Percentiles rank a stretch among this genome's conserved stretches.
These are phyloP conservation scores for Machimus atricapillus DNA, from an alignment of 2,888 invertebrate genomes.

Conservation along the genomic window DNA sequence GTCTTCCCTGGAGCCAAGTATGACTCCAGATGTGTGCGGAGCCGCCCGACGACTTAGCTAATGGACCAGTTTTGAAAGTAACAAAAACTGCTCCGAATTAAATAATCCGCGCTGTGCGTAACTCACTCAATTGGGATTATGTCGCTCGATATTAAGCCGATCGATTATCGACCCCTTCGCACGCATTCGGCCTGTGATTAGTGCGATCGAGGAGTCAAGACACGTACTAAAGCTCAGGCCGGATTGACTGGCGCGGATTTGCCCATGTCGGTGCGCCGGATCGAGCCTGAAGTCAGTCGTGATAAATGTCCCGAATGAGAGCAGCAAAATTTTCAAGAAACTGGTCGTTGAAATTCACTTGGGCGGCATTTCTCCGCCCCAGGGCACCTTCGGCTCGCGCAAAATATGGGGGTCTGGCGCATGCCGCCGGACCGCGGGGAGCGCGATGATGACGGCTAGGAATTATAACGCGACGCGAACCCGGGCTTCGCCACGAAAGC, in stretches of 20 bases:
- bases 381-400: not conserved
- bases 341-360: slow-evolving; percentile 3
- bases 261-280: not conserved
- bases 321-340: not conserved
- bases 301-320: not conserved
- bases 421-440: not conserved
- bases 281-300: not conserved
- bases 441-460: not conserved
- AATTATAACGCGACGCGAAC: not conserved
- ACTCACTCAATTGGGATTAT: not conserved
- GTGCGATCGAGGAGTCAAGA: not conserved
- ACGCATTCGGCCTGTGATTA: not conserved
- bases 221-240: not conserved
- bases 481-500: not conserved
- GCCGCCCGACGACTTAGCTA: not conserved
- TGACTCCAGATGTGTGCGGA: not conserved
- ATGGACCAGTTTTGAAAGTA: not conserved
- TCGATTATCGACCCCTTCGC: not conserved
- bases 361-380: slow-evolving; percentile 9
- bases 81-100: slow-evolving; percentile 1
- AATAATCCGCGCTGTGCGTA: not conserved
- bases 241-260: not conserved
- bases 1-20: not conserved
- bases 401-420: not conserved
- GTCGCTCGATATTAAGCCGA: not conserved